Evolutionary conservation across 2,797 vertebrate genomes (phyloP).

Genomic region (Sciurus vulgaris): DNA sequence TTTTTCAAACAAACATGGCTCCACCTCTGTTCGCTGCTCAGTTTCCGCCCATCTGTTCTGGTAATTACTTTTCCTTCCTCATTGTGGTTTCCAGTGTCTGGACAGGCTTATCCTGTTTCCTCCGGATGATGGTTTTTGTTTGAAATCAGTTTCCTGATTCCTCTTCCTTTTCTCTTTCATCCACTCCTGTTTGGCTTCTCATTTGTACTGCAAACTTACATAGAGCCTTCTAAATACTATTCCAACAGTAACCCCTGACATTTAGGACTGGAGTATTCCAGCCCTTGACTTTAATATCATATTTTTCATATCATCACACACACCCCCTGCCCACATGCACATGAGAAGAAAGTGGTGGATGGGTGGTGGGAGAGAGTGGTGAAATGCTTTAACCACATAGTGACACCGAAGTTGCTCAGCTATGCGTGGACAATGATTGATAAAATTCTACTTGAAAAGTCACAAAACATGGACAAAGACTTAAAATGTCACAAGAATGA

Average conservation of each 20-base stretch:
- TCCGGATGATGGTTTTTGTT: slow-evolving; percentile 64
- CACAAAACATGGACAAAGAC: not conserved
- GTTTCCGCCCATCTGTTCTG: slow-evolving; percentile 77
- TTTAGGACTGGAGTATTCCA: not conserved
- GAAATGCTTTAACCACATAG: not conserved
- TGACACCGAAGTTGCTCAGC: not conserved
- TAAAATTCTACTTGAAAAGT: slow-evolving; percentile 8
- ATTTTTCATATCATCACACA: not conserved
- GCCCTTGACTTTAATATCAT: not conserved
- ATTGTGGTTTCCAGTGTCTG: slow-evolving; percentile 35
- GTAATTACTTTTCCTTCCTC: slow-evolving; percentile 79
- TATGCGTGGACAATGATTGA: not conserved
- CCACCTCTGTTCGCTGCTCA: slow-evolving; percentile 4
- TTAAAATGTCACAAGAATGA: slow-evolving; percentile 13
- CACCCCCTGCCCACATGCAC: not conserved
- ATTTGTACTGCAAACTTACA: not conserved
- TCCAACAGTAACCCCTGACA: not conserved
- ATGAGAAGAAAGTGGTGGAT: not conserved
- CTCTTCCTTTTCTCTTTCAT: slow-evolving; percentile 70
- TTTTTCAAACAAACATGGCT: slow-evolving; percentile 46
- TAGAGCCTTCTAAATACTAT: not conserved
- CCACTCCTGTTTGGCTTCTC: not conserved
- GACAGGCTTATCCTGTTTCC: slow-evolving; percentile 81
- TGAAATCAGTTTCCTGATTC: slow-evolving; percentile 72
- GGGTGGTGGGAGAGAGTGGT: not conserved